Conservation (phyloP, 2,113 vertebrate genomes). For the Sinosuthora webbiana region DNA sequence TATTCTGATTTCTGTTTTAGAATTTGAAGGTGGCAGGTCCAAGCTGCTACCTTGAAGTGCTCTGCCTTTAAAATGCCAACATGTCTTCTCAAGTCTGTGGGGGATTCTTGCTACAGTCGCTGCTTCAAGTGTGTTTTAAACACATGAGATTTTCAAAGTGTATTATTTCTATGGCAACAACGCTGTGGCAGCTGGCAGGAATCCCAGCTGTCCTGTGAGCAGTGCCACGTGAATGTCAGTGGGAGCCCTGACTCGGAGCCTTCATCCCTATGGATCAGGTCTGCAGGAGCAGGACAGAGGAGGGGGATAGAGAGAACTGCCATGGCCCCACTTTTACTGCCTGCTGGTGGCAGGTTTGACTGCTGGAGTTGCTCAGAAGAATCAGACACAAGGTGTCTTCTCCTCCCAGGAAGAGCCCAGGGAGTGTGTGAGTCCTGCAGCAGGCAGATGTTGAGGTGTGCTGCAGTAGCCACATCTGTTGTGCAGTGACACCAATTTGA, state of each 20-base stretch:
- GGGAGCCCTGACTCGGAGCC: background rate
- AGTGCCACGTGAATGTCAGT: background rate
- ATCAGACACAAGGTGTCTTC: background rate
- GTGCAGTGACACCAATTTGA: background rate
- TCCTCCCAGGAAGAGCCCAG: background rate
- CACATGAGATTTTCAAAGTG: background rate
- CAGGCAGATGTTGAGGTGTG: accelerated
- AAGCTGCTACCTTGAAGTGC: background rate
- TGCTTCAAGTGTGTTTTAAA: background rate
- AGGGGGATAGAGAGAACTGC: background rate
- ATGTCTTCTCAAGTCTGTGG: background rate
- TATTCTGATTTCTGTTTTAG: background rate
- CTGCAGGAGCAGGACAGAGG: background rate
- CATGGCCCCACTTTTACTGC: background rate
- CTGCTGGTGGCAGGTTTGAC: background rate
- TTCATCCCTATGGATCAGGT: accelerated
- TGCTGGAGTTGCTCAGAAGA: background rate
- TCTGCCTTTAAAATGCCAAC: background rate
- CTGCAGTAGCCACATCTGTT: background rate
- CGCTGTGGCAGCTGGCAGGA: background rate
- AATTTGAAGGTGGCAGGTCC: background rate
- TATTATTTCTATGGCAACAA: background rate
- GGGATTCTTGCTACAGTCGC: background rate
- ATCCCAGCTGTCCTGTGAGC: background rate
- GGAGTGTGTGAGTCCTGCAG: background rate